Evolutionary conservation across 2,888 invertebrate species (phyloP).

Genomic region (Drosophila neonasuta): DNA sequence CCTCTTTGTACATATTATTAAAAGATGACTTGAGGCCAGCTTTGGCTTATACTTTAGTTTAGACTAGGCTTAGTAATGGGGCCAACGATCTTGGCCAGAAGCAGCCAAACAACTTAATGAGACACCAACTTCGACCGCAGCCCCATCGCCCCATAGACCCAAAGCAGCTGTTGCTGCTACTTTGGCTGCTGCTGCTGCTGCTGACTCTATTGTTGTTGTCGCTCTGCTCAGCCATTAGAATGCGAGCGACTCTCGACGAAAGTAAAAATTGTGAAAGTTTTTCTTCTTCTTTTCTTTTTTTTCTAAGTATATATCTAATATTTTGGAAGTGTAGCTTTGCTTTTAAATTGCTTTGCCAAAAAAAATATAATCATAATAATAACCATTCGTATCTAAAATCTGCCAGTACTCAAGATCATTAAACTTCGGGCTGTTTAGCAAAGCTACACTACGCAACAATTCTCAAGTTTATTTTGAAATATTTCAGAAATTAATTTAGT

Average conservation of each 20-base stretch:
- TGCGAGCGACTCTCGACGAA: slow-evolving; percentile 68
- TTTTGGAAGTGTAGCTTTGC: slow-evolving; percentile 33
- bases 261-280: slow-evolving; percentile 75
- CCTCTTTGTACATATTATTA: slow-evolving; percentile 25
- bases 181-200: slow-evolving; percentile 1
- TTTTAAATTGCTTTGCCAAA: slow-evolving; percentile 58
- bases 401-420: slow-evolving; percentile 40
- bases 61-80: slow-evolving; percentile 56
- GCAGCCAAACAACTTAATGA: slow-evolving; percentile 71
- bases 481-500: no score
- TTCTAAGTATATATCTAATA: neutral
- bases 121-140: slow-evolving; percentile 34
- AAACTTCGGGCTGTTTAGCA: slow-evolving; percentile 24
- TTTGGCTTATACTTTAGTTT: slow-evolving; percentile 32
- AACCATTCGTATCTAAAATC: slow-evolving; percentile 49
- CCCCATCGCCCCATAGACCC: slow-evolving; percentile 10
- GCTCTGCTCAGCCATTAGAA: slow-evolving; percentile 57
- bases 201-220: slow-evolving; percentile 37
- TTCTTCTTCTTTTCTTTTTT: slow-evolving; percentile 26
- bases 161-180: neutral
- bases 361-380: slow-evolving; percentile 4
- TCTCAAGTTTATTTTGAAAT: neutral
- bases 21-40: slow-evolving; percentile 41
- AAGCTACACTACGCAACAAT: slow-evolving; percentile 7
- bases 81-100: slow-evolving; percentile 71